A percentile compares a stretch with the other conserved stretches of the same genome.
Evolutionary conservation across 2,888 invertebrate genomes (phyloP).

Genomic region (Sericinus montela): DNA sequence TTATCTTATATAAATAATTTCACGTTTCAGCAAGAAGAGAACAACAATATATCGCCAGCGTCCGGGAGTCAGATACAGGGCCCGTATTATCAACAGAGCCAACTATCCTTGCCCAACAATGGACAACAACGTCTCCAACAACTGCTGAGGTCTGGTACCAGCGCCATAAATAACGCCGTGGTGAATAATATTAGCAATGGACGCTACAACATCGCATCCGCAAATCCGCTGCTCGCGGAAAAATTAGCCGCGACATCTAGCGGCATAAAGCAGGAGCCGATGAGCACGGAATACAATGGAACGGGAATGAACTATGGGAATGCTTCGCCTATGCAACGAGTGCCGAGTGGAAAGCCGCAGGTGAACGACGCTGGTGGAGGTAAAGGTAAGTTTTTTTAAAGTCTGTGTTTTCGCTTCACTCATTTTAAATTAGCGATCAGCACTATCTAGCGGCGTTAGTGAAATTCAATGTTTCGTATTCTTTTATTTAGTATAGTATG

Average conservation of each 20-base stretch:
- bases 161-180: constrained; percentile 67
- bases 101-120: constrained; percentile 57
- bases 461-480: neutral
- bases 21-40: constrained; percentile 75
- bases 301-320: constrained; percentile 74
- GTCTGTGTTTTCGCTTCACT: constrained; percentile 11
- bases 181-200: constrained; percentile 76
- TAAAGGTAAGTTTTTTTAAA: constrained; percentile 67
- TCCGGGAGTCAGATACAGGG: constrained; percentile 62
- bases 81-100: constrained; percentile 65
- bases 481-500: neutral
- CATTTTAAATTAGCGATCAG: constrained; percentile 4
- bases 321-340: constrained; percentile 73
- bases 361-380: constrained; percentile 76
- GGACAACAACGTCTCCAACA: constrained; percentile 71
- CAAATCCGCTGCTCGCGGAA: constrained; percentile 92
- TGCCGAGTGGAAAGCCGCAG: constrained; percentile 74
- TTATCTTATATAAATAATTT: constrained; percentile 1
- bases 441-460: constrained; percentile 38
- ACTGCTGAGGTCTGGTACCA: constrained; percentile 65
- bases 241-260: constrained; percentile 87
- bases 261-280: constrained; percentile 77
- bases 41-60: constrained; percentile 68
- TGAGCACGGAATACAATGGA: constrained; percentile 71
- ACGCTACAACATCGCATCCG: constrained; percentile 89